These are phyloP conservation scores for Enteromius treurensis DNA, from an alignment of 2,797 vertebrate genomes.

Conservation along the genomic window DNA sequence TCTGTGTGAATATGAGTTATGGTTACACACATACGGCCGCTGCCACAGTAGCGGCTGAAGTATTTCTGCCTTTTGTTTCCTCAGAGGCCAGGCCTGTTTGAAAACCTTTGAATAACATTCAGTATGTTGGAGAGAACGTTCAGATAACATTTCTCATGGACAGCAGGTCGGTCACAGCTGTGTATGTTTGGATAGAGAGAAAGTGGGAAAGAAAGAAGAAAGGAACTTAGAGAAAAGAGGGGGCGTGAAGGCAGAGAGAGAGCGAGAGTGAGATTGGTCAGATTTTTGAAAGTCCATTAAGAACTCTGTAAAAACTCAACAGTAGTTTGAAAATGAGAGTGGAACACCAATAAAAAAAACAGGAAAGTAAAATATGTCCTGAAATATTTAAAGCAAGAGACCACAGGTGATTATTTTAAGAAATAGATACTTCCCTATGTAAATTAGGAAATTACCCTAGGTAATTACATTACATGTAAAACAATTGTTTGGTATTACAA, in stretches of 20 bases:
- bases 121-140: slow-evolving; percentile 44
- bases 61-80: slow-evolving; percentile 62
- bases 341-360: background rate
- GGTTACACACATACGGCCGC: slow-evolving; percentile 55
- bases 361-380: background rate
- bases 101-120: slow-evolving; percentile 54
- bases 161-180: slow-evolving; percentile 52
- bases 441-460: background rate
- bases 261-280: slow-evolving; percentile 13
- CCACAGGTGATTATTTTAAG: background rate
- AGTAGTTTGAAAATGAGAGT: slow-evolving; percentile 30
- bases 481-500: background rate
- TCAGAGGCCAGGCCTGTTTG: slow-evolving; percentile 52
- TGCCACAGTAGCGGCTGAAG: slow-evolving; percentile 62
- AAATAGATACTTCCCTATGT: background rate
- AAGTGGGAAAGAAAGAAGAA: slow-evolving; percentile 35
- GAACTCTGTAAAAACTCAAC: slow-evolving; percentile 40
- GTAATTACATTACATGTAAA: background rate
- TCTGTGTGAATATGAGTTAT: slow-evolving; percentile 58
- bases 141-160: slow-evolving; percentile 52
- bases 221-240: slow-evolving; percentile 48
- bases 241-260: slow-evolving; percentile 15
- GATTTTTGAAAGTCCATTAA: slow-evolving; percentile 57
- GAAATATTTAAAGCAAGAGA: background rate
- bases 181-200: slow-evolving; percentile 51